Conservation (phyloP, 2,888 invertebrate species). For the Quadroppia sp. region DNA sequence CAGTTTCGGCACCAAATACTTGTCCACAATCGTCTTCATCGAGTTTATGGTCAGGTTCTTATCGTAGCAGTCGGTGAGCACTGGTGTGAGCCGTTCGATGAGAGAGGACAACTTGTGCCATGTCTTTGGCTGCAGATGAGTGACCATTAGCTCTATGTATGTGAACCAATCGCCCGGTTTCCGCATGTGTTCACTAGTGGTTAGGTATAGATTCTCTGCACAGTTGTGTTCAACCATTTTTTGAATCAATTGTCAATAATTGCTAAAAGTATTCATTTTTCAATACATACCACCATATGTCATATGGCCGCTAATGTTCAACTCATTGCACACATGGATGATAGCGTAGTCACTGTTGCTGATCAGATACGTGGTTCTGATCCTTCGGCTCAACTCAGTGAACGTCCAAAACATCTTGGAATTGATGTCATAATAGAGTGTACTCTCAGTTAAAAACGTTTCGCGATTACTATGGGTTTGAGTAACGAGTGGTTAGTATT, state of each 20-base stretch:
- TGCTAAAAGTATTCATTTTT: too few relatives aligned
- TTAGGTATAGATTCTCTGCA: background rate
- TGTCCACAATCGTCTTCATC: background rate
- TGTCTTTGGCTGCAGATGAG: background rate
- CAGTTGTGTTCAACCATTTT: too few relatives aligned
- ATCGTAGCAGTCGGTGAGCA: background rate
- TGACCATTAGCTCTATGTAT: background rate
- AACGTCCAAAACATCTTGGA: background rate
- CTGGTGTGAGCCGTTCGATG: background rate
- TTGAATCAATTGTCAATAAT: too few relatives aligned
- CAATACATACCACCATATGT: too few relatives aligned
- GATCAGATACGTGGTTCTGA: background rate
- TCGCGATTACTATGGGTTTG: background rate
- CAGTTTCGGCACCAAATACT: background rate
- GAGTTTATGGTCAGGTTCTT: background rate
- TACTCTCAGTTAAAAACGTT: background rate
- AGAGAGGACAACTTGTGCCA: background rate
- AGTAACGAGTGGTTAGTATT: too few relatives aligned
- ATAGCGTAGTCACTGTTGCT: background rate
- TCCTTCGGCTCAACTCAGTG: background rate
- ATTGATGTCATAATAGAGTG: background rate
- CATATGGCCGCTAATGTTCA: background rate
- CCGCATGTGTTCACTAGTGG: background rate
- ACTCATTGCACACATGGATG: background rate
- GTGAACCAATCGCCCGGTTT: background rate